Conservation (phyloP, 2,888 invertebrate genomes). For the Caenorhabditis sp. region DNA sequence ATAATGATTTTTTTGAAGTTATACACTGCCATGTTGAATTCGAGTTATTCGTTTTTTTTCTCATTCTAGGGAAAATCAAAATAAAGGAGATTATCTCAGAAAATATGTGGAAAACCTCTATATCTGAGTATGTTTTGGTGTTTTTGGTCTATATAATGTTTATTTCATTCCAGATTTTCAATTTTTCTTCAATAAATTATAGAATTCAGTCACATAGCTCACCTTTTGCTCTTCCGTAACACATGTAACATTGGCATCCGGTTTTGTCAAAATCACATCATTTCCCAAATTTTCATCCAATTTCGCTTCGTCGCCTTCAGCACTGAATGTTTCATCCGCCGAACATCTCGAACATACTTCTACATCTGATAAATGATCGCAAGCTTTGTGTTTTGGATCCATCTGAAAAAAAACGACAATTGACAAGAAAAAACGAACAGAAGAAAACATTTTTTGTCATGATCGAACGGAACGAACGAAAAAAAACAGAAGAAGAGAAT, state of each 20-base stretch:
- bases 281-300: neutral
- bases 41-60: no score
- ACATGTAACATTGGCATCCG: neutral
- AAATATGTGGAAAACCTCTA: no score
- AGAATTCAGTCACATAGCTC: neutral
- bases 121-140: no score
- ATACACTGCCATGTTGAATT: no score
- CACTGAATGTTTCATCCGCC: neutral
- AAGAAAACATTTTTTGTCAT: neutral
- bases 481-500: neutral
- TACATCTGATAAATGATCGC: neutral
- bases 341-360: neutral
- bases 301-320: neutral
- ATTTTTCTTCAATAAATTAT: neutral
- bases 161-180: no score
- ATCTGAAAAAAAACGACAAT: neutral
- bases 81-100: no score
- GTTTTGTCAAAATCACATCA: neutral
- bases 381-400: neutral
- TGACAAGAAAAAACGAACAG: neutral
- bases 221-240: neutral
- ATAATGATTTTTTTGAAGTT: no score
- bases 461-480: neutral
- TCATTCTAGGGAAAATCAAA: no score
- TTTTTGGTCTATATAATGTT: no score